Base-by-base conservation (phyloP, 2,797 vertebrate genomes). In the Betta splendens region DNA sequence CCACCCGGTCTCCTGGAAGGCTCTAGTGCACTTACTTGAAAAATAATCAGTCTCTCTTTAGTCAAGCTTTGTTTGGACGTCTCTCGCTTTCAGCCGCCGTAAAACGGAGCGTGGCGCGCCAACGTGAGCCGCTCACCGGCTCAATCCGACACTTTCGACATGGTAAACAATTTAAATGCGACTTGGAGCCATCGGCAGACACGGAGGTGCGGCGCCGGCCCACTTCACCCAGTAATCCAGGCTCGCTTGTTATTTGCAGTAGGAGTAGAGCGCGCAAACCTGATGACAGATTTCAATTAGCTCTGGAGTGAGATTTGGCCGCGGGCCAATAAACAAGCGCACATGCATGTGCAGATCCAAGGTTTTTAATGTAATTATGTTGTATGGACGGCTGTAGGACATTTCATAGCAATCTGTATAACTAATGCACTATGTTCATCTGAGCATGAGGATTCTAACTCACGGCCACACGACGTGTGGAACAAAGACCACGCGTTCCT, bases 261-360 rank as follows among this genome's bases (percentile, higher is more conserved):
- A n/a, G 3, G 1, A 51, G 12, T 8, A 40, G 42, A 47, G 43
- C 18, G 51, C 7, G 28, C 43, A 45, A 57, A 37, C 5, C 53
- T 58, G 15, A 17, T 8, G 59, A 40, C 5, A 53, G 28, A 38
- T 43, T 62, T 60, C 16, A 55, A 26, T 53, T 53, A 44, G 22
- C 39, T 46, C 50, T 59, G 22, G 45, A 44, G 9, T 13, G 44
- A 15, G 16, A 3, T 49, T 37, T 62, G 39, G 39, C 40, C 22
- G 9, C 5, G 15, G 17, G 33, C 46, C 55, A 52, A 18, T 3
- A 3, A 44, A 29, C 21, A 15, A 57, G 37, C 49, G n/a, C n/a
- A n/a, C n/a, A n/a, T n/a, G n/a, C n/a, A n/a, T n/a, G n/a, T n/a
- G n/a, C n/a, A n/a, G n/a, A n/a, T n/a, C n/a, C n/a, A n/a, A n/a